Conservation (phyloP, 2,888 invertebrate species). For the Diplazon laetatorius region DNA sequence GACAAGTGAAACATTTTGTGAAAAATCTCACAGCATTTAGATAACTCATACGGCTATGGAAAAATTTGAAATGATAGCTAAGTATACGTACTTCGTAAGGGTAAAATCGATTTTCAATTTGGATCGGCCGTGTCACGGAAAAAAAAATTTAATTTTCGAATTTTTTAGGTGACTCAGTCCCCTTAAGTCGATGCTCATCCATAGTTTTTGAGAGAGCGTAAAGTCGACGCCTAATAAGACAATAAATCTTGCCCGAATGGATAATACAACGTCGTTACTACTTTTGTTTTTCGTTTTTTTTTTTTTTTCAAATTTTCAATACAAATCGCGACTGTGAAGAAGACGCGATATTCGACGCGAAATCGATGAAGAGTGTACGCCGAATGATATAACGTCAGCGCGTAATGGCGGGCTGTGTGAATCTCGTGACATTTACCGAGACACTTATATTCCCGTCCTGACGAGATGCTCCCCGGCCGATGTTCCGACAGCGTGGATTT, state of each 20-base stretch:
- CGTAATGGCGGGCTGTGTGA: conserved; percentile 79
- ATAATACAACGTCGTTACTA: conserved; percentile 11
- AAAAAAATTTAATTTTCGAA: too few relatives aligned
- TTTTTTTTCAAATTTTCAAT: conserved; percentile 10
- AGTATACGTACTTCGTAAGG: too few relatives aligned
- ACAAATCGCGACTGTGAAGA: conserved; percentile 21
- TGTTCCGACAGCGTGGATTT: conserved; percentile 14
- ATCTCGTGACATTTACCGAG: conserved; percentile 78
- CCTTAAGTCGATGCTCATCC: neutral
- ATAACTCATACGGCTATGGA: too few relatives aligned
- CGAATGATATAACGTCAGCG: conserved; percentile 70
- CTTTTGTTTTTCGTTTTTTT: too few relatives aligned
- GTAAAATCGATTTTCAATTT: too few relatives aligned
- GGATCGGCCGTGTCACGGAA: too few relatives aligned
- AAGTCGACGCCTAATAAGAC: conserved; percentile 23
- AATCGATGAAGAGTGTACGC: conserved; percentile 50
- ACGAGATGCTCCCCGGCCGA: conserved; percentile 15
- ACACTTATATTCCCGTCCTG: conserved; percentile 64
- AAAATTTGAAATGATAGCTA: too few relatives aligned
- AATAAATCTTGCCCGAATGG: conserved; percentile 7
- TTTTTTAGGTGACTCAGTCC: too few relatives aligned
- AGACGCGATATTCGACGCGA: conserved; percentile 35
- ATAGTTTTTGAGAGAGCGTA: neutral
- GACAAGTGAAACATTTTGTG: too few relatives aligned
- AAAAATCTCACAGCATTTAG: too few relatives aligned